phyloP scores from a whole-genome alignment of 2,888 invertebrate genomes.

The Pristionchus exspectatus region DNA sequence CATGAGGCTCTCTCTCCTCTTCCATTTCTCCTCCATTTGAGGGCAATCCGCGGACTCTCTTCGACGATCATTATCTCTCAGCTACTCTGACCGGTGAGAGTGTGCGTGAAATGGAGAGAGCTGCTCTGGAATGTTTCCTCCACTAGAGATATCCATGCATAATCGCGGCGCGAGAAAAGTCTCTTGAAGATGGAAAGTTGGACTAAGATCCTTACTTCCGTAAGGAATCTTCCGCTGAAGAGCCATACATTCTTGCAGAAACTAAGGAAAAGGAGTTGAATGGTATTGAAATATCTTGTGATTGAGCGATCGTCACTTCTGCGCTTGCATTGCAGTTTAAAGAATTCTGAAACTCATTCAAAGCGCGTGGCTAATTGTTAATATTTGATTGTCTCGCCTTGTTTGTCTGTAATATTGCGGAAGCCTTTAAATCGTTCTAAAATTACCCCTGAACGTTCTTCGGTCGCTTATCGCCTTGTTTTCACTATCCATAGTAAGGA shows the following conservation, averaged over 20 bases:
- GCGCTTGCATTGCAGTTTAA: too few species aligned
- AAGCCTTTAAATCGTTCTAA: too few species aligned
- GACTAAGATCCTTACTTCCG: neutral
- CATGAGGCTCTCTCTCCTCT: slow-evolving; percentile 14
- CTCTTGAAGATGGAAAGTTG: neutral
- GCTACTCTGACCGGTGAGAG: neutral
- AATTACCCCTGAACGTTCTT: neutral
- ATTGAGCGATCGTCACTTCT: too few species aligned
- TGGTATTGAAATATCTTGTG: too few species aligned
- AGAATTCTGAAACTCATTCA: too few species aligned
- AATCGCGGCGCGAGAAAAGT: neutral
- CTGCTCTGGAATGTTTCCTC: neutral
- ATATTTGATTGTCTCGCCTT: too few species aligned
- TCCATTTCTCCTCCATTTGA: slow-evolving; percentile 57
- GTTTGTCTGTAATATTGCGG: too few species aligned
- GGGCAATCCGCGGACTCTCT: neutral
- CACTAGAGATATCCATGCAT: slow-evolving; percentile 6
- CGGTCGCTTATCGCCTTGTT: neutral
- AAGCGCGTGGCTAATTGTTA: too few species aligned
- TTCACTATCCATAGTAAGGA: neutral
- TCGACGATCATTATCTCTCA: neutral
- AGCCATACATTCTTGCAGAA: neutral
- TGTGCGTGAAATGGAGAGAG: neutral
- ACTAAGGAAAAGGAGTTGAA: too few species aligned
- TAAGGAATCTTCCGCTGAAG: neutral